Evolutionary conservation across 2,113 vertebrate species (phyloP).

Genomic region (Mesocricetus auratus): DNA sequence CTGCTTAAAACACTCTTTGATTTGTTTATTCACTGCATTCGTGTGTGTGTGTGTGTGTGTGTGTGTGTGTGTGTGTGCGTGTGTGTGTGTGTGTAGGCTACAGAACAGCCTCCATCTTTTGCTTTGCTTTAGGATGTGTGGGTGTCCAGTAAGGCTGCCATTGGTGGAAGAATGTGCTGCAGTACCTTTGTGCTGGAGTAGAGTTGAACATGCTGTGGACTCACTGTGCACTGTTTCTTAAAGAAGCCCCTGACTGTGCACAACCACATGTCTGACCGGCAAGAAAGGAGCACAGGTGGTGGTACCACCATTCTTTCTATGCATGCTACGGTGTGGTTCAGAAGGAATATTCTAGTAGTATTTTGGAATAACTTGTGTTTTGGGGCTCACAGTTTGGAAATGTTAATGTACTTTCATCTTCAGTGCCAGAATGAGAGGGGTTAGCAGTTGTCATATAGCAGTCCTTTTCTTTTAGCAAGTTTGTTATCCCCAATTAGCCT

Average conservation of each 20-base stretch:
- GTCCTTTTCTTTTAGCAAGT: background rate
- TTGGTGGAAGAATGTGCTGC: background rate
- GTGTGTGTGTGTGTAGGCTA: background rate
- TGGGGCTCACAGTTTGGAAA: constrained; percentile 10
- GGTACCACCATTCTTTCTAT: background rate
- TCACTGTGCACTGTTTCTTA: background rate
- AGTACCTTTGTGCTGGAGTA: background rate
- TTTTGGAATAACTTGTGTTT: background rate
- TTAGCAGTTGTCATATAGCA: background rate
- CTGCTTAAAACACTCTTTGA: background rate
- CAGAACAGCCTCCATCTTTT: background rate
- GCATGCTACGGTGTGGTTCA: background rate
- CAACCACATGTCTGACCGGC: background rate
- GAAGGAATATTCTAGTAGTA: background rate
- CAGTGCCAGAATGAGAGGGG: background rate
- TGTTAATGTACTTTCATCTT: background rate
- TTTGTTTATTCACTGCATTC: background rate
- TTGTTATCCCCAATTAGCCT: background rate
- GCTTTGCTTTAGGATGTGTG: background rate
- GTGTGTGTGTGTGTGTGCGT: background rate
- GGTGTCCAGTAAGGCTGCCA: background rate
- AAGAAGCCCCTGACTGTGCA: background rate
- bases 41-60: background rate
- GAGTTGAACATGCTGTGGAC: background rate
- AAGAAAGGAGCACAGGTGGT: background rate